Percentiles rank a stretch among this genome's conserved stretches.
phyloP scores from a whole-genome alignment of 1,140 invertebrate species.

The Microplitis demolitor region DNA sequence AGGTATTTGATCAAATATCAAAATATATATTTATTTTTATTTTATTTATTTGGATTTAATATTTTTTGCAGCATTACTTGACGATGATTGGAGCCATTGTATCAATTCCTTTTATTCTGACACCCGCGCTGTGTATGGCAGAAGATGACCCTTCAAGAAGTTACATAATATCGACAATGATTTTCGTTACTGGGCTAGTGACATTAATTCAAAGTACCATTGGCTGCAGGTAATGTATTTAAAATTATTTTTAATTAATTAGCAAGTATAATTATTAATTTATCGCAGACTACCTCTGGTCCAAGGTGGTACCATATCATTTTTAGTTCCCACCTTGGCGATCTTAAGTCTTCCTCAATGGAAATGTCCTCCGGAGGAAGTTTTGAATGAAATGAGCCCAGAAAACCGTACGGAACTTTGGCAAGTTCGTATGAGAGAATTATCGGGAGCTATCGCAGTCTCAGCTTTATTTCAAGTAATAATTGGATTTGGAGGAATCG shows the following conservation, averaged over 20 bases:
- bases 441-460: slow-evolving; percentile 85
- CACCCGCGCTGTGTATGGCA: slow-evolving; percentile 80
- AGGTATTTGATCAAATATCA: slow-evolving; percentile 63
- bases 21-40: not conserved
- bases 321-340: slow-evolving; percentile 83
- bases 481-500: slow-evolving; percentile 73
- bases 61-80: slow-evolving; percentile 75
- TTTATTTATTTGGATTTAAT: not conserved
- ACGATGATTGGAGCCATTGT: slow-evolving; percentile 89
- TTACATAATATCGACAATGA: slow-evolving; percentile 86
- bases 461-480: slow-evolving; percentile 79
- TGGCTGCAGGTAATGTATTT: slow-evolving; percentile 71
- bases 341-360: slow-evolving; percentile 78
- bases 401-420: slow-evolving; percentile 72
- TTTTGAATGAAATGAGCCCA: slow-evolving; percentile 63
- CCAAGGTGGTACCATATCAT: slow-evolving; percentile 84
- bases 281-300: slow-evolving; percentile 69
- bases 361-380: slow-evolving; percentile 71
- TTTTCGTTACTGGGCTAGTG: slow-evolving; percentile 84
- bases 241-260: not conserved
- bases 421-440: slow-evolving; percentile 79
- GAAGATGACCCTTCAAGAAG: slow-evolving; percentile 78
- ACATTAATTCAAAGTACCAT: slow-evolving; percentile 82
- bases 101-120: slow-evolving; percentile 82
- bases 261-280: not conserved